Conservation (phyloP, 2,888 invertebrate species). For the Nematopogon swammerdamellus region DNA sequence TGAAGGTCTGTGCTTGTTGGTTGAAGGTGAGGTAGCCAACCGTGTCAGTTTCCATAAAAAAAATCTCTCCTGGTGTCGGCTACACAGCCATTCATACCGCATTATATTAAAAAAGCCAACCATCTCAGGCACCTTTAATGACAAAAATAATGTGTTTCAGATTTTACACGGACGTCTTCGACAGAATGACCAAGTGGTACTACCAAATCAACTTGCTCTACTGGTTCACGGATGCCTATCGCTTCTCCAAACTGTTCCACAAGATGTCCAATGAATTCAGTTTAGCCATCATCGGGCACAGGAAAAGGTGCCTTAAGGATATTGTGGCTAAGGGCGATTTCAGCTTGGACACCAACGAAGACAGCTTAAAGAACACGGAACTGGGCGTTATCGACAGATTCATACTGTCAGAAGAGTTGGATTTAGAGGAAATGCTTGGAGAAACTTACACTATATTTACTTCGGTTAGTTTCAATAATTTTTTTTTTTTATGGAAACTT, state of each 20-base stretch:
- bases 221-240: slow-evolving; percentile 19
- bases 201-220: slow-evolving; percentile 33
- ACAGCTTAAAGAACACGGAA: slow-evolving; percentile 20
- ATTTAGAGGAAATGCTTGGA: slow-evolving; percentile 19
- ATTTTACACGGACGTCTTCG: slow-evolving; percentile 26
- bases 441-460: slow-evolving; percentile 41
- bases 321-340: slow-evolving; percentile 12
- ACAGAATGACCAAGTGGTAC: slow-evolving; percentile 41
- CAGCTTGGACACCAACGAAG: slow-evolving; percentile 21
- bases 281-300: slow-evolving; percentile 18
- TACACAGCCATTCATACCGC: too few species aligned
- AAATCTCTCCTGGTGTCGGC: too few species aligned
- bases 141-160: slow-evolving; percentile 19
- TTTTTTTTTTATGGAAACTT: too few species aligned
- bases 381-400: slow-evolving; percentile 39
- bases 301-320: slow-evolving; percentile 18
- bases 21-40: too few species aligned
- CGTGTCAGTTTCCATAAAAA: too few species aligned
- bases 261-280: slow-evolving; percentile 17
- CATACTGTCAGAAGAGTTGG: slow-evolving; percentile 26
- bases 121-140: too few species aligned
- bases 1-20: too few species aligned
- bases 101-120: too few species aligned
- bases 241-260: slow-evolving; percentile 15
- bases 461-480: slow-evolving; percentile 33